Base-by-base conservation (phyloP, 1,140 invertebrate genomes). In the Cheumatopsyche charites region DNA sequence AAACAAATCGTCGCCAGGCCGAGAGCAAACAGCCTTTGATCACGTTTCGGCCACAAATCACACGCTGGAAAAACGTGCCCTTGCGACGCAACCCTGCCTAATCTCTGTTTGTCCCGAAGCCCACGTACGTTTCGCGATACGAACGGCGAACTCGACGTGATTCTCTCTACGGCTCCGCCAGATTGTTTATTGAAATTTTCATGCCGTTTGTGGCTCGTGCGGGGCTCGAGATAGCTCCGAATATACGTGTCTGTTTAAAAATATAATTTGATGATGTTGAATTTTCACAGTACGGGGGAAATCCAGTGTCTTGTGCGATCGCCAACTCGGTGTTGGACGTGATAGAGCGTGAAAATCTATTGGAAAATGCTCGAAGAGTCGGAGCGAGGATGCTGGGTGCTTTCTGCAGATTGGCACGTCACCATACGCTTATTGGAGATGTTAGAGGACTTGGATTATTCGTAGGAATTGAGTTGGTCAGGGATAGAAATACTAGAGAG, bases 291-390 rank as follows among this genome's bases (percentile, higher is more conserved):
- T 98, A 96, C 80, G 97, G 97, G 3, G 98, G 97, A 1, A 99
- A 99, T 86, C 96, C 97, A 45, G 97, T 99, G 0, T 97, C 96
- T 0, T 98, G 96, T 81, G 95, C 97, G 0, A 91, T 98, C 73
- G 96, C 95, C 1, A 93, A 95, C 80, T 95, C 96, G 9, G 97
- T 99, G 4, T 89, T 99, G 79, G 93, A 98, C 78, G 91, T 96
- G 0, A 94, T 99, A 70, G 92, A 96, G 78, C 88, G 93, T 52
- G 96, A 99, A 80, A 88, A 89, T 58, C 83, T 99, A 12, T 86
- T 91, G 77, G 89, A 96, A 75, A 90, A 96, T 77, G 96, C 96
- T 0, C 80, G 84, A 0, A 82, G 87, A 41, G 91, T 98, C 23
- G 97, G 97, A 1, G 88, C 90, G 43, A 89, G 94, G 79, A 82